Evolutionary conservation across 1,140 invertebrate species (phyloP).

Genomic region (Drosophila melanica): DNA sequence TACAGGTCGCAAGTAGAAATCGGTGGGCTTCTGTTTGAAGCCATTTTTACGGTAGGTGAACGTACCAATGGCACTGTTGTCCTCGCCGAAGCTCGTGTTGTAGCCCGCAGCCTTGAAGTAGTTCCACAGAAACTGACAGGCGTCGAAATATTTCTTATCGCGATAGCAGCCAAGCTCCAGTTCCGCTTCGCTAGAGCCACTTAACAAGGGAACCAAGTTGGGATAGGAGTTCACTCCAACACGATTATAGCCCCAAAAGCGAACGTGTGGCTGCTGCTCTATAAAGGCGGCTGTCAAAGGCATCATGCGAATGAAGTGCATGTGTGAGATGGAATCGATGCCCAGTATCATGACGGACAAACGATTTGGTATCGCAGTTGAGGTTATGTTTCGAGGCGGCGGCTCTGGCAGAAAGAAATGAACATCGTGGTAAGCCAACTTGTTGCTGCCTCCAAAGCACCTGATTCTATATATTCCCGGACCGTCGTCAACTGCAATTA

Average conservation of each 20-base stretch:
- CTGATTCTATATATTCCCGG: background rate
- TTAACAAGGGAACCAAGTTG: conserved; percentile 89
- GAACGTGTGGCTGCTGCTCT: conserved; percentile 86
- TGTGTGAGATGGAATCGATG: conserved; percentile 92
- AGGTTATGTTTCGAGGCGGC: no score
- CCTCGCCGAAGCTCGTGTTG: conserved; percentile 48
- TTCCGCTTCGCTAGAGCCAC: conserved; percentile 86
- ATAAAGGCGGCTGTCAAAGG: conserved; percentile 87
- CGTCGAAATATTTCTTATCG: conserved; percentile 52
- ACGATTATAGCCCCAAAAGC: conserved; percentile 91
- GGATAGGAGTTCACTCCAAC: conserved; percentile 92
- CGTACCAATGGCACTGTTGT: conserved; percentile 11
- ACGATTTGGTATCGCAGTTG: conserved; percentile 54
- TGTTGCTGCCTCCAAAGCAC: background rate
- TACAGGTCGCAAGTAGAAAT: conserved; percentile 48
- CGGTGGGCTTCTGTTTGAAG: conserved; percentile 7
- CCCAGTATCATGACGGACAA: conserved; percentile 89
- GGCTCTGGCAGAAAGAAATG: conserved; percentile 44
- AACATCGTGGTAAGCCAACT: conserved; percentile 34
- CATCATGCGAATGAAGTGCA: conserved; percentile 92
- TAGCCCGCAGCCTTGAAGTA: conserved; percentile 38
- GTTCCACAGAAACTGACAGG: conserved; percentile 36
- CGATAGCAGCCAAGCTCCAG: conserved; percentile 85
- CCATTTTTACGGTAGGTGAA: conserved; percentile 6
- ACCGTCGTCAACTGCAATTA: background rate